Evolutionary conservation across 2,797 vertebrate species (phyloP), one percentile per base, ranked within the genome.

Genomic region (Coregonus ussuriensis): DNA sequence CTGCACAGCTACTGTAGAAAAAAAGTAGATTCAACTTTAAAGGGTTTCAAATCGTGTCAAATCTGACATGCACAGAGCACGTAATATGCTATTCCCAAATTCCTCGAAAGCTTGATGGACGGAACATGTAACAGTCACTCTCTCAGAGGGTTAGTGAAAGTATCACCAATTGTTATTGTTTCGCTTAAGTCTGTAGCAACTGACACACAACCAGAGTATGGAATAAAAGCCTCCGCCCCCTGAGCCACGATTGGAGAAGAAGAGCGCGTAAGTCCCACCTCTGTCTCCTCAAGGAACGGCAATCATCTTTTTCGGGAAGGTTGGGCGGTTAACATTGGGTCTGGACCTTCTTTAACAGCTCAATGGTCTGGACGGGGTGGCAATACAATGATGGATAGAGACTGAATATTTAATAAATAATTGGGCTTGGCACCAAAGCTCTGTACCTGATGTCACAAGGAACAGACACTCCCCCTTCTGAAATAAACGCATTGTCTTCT

Each of bases 351-450:
- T 47, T 47, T 13, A 47, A 11, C 41, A 13, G 41, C 41, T 47
- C 41, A 47, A 9, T 47, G 69, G 68, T 67, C 78, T 74, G 78
- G 88, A 84, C 87, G 87, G 88, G 89, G 91, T 91, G 91, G 91
- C 90, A 86, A 85, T 81, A 76, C 87, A 77, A 92, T 93, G 93
- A 93, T 92, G 92, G 93, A 93, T 93, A 90, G 92, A 91, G 89
- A 90, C 89, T 90, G 91, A 92, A 93, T 92, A 93, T 92, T 91
- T 88, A 93, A 93, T 93, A 93, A 93, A 93, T 93, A 93, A 92
- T 83, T 88, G 88, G 88, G 91, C 92, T 88, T 92, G 93, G 91
- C 92, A 90, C 85, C 85, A 87, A 73, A 87, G 90, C 89, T 89
- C 85, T 91, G 90, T 90, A 90, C 91, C 89, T 37, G 90, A 78